Evolutionary conservation across 2,888 invertebrate species (phyloP), one percentile per base, ranked within the genome.

Genomic region (Eudasyphora cyanicolor): DNA sequence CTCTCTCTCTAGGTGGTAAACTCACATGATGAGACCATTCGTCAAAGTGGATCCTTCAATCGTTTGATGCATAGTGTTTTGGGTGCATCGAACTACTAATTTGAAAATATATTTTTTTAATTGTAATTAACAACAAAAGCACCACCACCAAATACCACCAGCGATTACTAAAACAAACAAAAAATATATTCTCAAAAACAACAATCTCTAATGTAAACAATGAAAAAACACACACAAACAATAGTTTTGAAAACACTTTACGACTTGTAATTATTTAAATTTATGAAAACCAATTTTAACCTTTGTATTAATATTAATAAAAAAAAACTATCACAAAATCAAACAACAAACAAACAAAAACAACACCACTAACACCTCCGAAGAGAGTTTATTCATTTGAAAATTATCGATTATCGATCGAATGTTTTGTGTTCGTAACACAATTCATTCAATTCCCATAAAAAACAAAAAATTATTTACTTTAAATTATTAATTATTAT

Each of bases 41-140:
- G 97, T 90, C 98, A 98, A 92, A 97, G 97, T 92, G 96, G 96
- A 92, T 97, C 97, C 86, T 98, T 98, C 94, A 97, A 96, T 92
- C 95, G 97, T 92, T 95, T 98, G 91, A 97, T 97, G 97, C 95
- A 95, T 94, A 95, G 96, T 93, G 97, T 98, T 87, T 94, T 97
- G 91, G 96, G 96, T 87, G 96, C 96, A 93, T 94, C 95, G 84
- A 94, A 95, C 86, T 94, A 94, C 88, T 94, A 94, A 89, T 60
- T 79, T 80, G 67, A 76, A 42, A 77, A 64, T 76, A 79, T 71
- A 74, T 75, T 76, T 77, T 51, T 81, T 79, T 76, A 76, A 76
- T n/a, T 75, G 57, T 67, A 75, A 74, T 57, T 75, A 84, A 76
- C 69, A 82, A 71, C 17, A 81, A 69, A 21, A 70, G 51, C 32